Base-by-base conservation (phyloP, 2,888 invertebrate species). In the Volucella bombylans region DNA sequence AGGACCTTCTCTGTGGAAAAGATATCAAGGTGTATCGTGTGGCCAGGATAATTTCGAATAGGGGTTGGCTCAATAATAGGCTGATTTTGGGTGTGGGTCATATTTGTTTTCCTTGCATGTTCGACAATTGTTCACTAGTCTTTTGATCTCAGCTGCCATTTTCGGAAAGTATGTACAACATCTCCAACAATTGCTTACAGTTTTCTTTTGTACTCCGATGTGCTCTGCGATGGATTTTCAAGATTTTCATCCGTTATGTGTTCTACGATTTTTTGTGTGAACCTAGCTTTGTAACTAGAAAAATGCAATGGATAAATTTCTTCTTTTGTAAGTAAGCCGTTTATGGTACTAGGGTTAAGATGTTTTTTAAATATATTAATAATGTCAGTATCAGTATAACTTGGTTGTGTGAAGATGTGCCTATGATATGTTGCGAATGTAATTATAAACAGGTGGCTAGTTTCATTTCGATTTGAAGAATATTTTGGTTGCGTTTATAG, bases 141-240 rank as follows among this genome's bases (percentile, higher is more conserved):
- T 41, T 49, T 74, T 81, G 18, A 74, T 62, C 15, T 81, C 68
- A 31, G 68, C 62, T 52, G 61, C 55, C 68, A 81, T 81, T 62
- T 62, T 61, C 11, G 81, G 74, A 41, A 74, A 74, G n/a, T n/a
- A n/a, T n/a, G 41, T 81, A 74, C 49, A 61, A 81, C 18, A 74
- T 39, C 52, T 74, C 62, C n/a, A 55, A 18, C 10, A 68, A 23
- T 50, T 69, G 69, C 8, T 57, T 49, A 1, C 49, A 11, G 55
- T 68, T 74, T 68, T 81, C 74, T 31, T 64, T 71, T 31, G 76
- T 45, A 14, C 65, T 76, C 38, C 76, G 43, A 39, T 77, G 67
- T 2, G 77, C 52, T 62, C 77, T 77, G 9, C 68, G 68, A 47
- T 61, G 68, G 8, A 54, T 65, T 50, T 41, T 67, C 49, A 74